Conservation (phyloP, 2,888 invertebrate species). For the Hirtodrosophila duncani region DNA sequence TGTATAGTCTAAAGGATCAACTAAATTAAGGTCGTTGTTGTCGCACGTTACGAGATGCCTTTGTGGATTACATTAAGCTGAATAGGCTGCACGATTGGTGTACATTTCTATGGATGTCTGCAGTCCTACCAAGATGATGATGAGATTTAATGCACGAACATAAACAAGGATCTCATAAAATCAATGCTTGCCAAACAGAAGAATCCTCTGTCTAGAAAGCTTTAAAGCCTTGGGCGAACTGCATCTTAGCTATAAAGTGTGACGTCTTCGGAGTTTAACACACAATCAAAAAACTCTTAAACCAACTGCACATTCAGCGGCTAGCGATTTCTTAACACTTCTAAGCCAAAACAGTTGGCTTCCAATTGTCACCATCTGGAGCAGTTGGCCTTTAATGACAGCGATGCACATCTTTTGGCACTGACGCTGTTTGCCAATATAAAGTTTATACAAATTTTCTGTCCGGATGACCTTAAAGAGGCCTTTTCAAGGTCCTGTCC, state of each 20-base stretch:
- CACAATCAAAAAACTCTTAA: constrained; percentile 40
- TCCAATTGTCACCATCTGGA: constrained; percentile 35
- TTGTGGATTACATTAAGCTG: constrained; percentile 43
- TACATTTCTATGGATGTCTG: constrained; percentile 48
- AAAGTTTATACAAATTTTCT: constrained; percentile 46
- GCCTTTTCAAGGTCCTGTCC: constrained; percentile 41
- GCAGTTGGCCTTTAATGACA: constrained; percentile 52
- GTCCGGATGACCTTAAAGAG: constrained; percentile 46
- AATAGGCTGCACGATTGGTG: constrained; percentile 52
- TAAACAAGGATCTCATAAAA: constrained; percentile 45
- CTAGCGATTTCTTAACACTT: constrained; percentile 43
- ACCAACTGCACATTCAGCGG: constrained; percentile 39
- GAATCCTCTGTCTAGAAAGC: constrained; percentile 41
- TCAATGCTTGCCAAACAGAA: constrained; percentile 15
- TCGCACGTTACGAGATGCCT: constrained; percentile 52
- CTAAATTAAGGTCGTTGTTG: constrained; percentile 55
- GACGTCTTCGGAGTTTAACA: constrained; percentile 41
- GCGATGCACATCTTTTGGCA: constrained; percentile 49
- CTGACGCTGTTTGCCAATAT: constrained; percentile 39
- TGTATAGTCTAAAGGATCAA: constrained; percentile 50
- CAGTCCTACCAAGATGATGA: constrained; percentile 51
- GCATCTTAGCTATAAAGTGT: constrained; percentile 48
- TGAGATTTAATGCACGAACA: constrained; percentile 55
- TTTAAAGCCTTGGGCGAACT: constrained; percentile 44
- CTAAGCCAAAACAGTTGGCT: constrained; percentile 40